These are phyloP conservation scores for Drosophila birchii DNA, from an alignment of 2,888 invertebrate species.

Conservation along the genomic window DNA sequence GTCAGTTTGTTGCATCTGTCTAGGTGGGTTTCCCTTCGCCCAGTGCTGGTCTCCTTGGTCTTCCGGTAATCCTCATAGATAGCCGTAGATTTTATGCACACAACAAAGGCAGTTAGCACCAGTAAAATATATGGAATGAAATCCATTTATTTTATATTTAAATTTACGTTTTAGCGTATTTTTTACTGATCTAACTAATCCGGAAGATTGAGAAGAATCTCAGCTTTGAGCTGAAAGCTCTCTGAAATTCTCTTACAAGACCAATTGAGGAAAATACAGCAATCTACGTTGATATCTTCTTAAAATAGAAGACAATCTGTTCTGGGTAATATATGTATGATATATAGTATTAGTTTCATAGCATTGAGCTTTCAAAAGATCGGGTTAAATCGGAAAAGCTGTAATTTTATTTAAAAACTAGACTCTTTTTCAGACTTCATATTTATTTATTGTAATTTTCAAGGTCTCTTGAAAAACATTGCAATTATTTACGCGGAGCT, in stretches of 20 bases:
- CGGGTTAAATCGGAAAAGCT: neutral
- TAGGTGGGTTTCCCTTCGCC: neutral
- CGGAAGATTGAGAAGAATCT: neutral
- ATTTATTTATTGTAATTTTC: too few relatives aligned
- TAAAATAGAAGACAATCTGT: neutral
- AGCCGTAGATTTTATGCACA: neutral
- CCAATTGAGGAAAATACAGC: conserved; percentile 1
- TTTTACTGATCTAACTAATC: neutral
- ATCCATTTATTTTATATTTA: neutral
- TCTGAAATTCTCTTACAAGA: neutral
- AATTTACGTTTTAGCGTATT: neutral
- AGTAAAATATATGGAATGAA: neutral
- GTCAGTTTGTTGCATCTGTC: neutral
- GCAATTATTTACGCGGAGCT: neutral
- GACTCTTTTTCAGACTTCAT: too few relatives aligned
- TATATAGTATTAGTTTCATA: conserved; percentile 1
- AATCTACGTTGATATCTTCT: neutral
- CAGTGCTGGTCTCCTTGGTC: neutral
- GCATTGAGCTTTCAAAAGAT: neutral
- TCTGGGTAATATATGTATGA: neutral
- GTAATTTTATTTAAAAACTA: neutral
- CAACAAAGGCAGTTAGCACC: neutral
- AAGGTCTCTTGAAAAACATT: neutral
- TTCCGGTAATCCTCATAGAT: neutral
- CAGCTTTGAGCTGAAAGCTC: neutral